A percentile compares a stretch with the other conserved stretches of the same genome.
Conservation (phyloP, 2,113 vertebrate genomes). For the Mormoops blainvillei region DNA sequence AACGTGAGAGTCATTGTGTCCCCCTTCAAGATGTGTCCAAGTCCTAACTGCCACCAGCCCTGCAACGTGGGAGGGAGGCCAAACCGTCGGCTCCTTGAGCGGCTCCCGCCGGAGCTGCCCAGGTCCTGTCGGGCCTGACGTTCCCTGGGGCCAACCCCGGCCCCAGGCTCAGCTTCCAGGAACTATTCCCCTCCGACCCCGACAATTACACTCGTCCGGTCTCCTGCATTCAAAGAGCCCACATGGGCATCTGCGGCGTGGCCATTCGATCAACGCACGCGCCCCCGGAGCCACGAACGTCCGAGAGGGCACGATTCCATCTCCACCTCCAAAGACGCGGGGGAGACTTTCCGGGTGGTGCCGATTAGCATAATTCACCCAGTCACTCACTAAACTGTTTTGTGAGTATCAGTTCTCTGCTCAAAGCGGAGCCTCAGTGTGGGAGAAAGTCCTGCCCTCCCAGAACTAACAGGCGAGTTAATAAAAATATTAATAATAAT, state of each 20-base stretch:
- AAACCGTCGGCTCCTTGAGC: accelerated
- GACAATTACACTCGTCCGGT: accelerated
- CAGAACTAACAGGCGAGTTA: not conserved
- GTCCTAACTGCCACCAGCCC: not conserved
- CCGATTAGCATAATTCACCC: not conserved
- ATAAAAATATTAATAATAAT: not conserved
- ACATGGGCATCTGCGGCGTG: not conserved
- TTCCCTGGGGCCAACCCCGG: not conserved
- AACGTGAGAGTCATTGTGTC: too few relatives aligned
- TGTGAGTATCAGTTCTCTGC: not conserved
- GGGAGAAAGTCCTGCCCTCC: not conserved
- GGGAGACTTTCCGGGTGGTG: not conserved
- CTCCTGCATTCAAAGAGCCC: not conserved
- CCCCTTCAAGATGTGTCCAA: not conserved
- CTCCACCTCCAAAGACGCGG: not conserved
- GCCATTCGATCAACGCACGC: not conserved
- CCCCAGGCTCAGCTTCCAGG: not conserved
- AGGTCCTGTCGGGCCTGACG: accelerated
- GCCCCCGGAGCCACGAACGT: accelerated
- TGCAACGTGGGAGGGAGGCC: accelerated
- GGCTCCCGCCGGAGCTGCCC: not conserved
- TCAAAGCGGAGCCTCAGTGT: not conserved
- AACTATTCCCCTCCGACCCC: too few relatives aligned
- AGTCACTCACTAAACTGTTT: not conserved
- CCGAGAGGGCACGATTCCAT: not conserved